Evolutionary conservation across 30 jellyfish, hydroid and myxozoan species (phyloP), one percentile per base, ranked within the genome.

Genomic region (Pelagia noctiluca): DNA sequence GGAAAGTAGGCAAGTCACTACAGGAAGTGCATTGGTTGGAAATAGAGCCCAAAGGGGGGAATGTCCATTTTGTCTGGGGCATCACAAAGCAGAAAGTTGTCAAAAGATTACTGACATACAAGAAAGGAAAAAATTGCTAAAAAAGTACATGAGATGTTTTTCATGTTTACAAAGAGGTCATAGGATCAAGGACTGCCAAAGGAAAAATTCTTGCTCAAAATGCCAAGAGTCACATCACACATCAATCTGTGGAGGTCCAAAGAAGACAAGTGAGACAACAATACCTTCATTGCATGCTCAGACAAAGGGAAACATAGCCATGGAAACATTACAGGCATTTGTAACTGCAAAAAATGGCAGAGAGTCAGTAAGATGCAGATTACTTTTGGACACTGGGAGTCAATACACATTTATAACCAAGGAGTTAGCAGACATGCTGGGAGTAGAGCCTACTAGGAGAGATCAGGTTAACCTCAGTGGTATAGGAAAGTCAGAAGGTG

Each of bases 341-440:
- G 52, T 66, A 10, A 63, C 21, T 29, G 85, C 73, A 21, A 80
- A 42, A 42, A 62, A 73, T 23, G 81, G 83, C 13, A 53, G 24
- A 13, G 23, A 57, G 57, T 53, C 26, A 78, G 37, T 60, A 35
- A 78, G 68, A 33, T 80, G 87, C 31, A 63, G 91, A 50, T 73
- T 67, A 38, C 87, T 80, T n/a, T 48, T 80, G 30, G 91, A 80
- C 75, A 35, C 91, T 34, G 78, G 87, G n/a, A 75, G 87, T 50
- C 76, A 54, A 31, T 50, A 21, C 21, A 75, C 87, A 16, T 75
- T 75, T 53, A 34, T 78, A 30, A 53, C 67, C 46, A 29, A 78
- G 37, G 80, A 61, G 36, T 29, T 57, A 33, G 89, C 69, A 48
- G 19, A 61, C 19, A 35, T 37, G 67, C 80, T 78, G 23, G 81